Evolutionary conservation across 64 coral and sea anemone genomes (phyloP).

Genomic region (Montipora capricornis): DNA sequence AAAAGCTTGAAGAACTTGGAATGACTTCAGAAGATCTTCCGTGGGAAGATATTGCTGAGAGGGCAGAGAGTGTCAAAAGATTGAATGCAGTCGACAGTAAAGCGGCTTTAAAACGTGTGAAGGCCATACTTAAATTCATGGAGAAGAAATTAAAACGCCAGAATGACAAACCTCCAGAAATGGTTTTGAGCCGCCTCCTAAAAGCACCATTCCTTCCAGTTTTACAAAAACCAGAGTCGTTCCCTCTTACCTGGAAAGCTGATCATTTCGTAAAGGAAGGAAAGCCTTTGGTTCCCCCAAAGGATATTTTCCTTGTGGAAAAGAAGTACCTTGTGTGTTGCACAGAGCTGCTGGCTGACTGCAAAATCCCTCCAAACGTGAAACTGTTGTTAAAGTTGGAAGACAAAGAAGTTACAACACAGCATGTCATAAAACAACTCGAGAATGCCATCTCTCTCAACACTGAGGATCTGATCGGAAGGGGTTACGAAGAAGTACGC

Average conservation of each 20-base stretch:
- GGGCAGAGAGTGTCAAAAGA: slow-evolving; percentile 56
- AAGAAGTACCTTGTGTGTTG: slow-evolving; percentile 71
- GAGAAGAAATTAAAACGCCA: slow-evolving; percentile 2
- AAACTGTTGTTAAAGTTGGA: neutral
- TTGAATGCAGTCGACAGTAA: neutral
- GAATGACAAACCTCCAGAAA: neutral
- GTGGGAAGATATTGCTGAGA: slow-evolving; percentile 66
- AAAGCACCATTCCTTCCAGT: slow-evolving; percentile 71
- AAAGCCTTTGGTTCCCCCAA: neutral
- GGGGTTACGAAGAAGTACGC: neutral
- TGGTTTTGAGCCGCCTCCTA: neutral
- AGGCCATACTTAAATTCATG: slow-evolving; percentile 37
- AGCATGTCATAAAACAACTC: slow-evolving; percentile 28
- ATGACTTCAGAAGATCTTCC: slow-evolving; percentile 68
- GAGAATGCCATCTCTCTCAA: neutral
- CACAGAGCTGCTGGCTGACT: slow-evolving; percentile 14
- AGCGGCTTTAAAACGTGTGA: slow-evolving; percentile 7
- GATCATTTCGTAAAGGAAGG: neutral
- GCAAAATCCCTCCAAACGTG: neutral
- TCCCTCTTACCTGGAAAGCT: slow-evolving; percentile 79
- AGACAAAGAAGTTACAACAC: neutral
- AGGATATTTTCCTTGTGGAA: slow-evolving; percentile 13
- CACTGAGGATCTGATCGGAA: neutral
- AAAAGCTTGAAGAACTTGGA: slow-evolving; percentile 70
- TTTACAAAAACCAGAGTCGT: slow-evolving; percentile 62